A percentile compares a stretch with the other conserved stretches of the same genome.
Conservation (phyloP, 2,888 invertebrate species). For the Gymnosoma rotundatum region DNA sequence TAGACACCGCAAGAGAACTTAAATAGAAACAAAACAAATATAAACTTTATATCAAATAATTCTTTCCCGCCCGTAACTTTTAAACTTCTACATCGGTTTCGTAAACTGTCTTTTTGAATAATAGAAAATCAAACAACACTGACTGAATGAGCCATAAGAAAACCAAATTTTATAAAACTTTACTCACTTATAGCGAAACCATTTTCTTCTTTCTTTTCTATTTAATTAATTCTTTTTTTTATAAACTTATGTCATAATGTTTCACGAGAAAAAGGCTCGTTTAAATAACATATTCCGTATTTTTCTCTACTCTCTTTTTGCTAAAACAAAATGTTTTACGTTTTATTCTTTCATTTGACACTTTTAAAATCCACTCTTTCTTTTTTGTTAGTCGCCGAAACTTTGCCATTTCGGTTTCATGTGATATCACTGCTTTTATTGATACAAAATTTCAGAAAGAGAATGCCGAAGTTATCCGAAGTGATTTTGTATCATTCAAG, state of each 20-base stretch:
- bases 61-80: constrained; percentile 13
- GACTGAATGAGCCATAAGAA: constrained; percentile 76
- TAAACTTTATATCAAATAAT: constrained; percentile 15
- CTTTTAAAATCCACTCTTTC: not conserved
- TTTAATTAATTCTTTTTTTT: constrained; percentile 2
- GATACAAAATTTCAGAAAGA: constrained; percentile 38
- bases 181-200: constrained; percentile 17
- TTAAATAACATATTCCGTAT: not conserved
- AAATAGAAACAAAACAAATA: constrained; percentile 47
- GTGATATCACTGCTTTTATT: constrained; percentile 80
- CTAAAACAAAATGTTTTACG: not conserved
- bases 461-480: constrained; percentile 40
- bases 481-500: constrained; percentile 31
- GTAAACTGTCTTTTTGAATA: not conserved
- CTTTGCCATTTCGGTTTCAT: constrained; percentile 80
- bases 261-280: constrained; percentile 4
- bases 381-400: constrained; percentile 78
- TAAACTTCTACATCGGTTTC: not conserved
- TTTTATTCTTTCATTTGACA: not conserved
- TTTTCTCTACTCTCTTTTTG: not conserved
- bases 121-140: constrained; percentile 68
- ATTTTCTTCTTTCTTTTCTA: constrained; percentile 47
- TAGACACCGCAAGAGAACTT: constrained; percentile 40
- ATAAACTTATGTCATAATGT: not conserved
- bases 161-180: constrained; percentile 56